A percentile compares a stretch with the other conserved stretches of the same genome.
Conservation (phyloP, 2,113 vertebrate species). For the Micronisus gabar region DNA sequence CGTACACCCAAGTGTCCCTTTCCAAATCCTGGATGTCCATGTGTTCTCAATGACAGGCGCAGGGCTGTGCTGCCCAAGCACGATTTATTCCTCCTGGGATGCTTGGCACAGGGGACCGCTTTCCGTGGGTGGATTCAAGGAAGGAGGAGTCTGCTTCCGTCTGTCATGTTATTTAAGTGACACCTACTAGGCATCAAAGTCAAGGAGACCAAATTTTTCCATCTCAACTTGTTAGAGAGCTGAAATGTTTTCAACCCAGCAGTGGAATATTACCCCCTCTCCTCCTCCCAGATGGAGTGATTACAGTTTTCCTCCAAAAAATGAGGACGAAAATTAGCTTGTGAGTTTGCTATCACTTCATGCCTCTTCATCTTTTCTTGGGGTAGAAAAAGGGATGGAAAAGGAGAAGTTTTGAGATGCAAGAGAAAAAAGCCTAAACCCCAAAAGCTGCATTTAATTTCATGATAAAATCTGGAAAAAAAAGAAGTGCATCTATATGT, state of each 20-base stretch:
- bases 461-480: neutral
- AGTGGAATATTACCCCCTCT: neutral
- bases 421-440: neutral
- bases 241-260: conserved; percentile 4
- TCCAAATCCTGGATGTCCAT: neutral
- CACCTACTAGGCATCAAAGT: neutral
- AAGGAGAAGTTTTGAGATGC: neutral
- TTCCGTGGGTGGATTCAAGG: neutral
- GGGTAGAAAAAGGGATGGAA: neutral
- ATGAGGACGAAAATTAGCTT: neutral
- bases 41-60: fast-evolving
- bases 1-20: fast-evolving
- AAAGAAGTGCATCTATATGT: neutral
- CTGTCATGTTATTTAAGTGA: neutral
- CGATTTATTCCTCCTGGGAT: neutral
- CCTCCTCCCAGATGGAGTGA: neutral
- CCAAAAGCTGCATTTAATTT: neutral
- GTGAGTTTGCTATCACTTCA: neutral
- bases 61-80: neutral
- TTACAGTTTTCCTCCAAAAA: neutral
- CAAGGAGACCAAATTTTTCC: conserved; percentile 30
- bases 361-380: neutral
- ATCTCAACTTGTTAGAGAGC: neutral
- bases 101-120: neutral
- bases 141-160: neutral